Evolutionary conservation across 2,888 invertebrate genomes (phyloP).

Genomic region (Drosophila nigritarsus): DNA sequence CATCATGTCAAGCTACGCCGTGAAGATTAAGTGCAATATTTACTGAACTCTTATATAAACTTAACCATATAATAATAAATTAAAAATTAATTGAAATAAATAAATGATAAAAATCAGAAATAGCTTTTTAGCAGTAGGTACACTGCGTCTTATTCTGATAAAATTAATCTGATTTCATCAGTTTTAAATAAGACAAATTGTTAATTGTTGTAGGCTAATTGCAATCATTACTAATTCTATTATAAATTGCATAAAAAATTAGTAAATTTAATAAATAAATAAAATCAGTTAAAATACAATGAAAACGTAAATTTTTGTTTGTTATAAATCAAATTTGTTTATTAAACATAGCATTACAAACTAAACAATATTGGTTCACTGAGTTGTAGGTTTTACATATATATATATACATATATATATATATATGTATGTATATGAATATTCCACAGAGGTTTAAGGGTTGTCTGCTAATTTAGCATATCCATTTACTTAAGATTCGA

Average conservation of each 20-base stretch:
- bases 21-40: not conserved
- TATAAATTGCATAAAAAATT: no score
- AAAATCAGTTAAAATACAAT: not conserved
- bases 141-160: no score
- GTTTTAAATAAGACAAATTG: no score
- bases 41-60: not conserved
- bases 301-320: not conserved
- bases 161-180: no score
- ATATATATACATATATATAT: not conserved
- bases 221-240: no score
- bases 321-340: not conserved
- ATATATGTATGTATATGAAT: not conserved
- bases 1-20: not conserved
- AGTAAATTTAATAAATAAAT: no score
- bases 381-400: constrained; percentile 32
- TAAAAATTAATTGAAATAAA: not conserved
- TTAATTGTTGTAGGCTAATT: no score
- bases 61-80: not conserved
- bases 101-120: not conserved
- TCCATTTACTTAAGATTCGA: constrained; percentile 20
- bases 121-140: no score
- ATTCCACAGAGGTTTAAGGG: constrained; percentile 41
- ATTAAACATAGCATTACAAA: constrained; percentile 6
- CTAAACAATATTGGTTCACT: constrained; percentile 50
- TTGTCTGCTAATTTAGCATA: constrained; percentile 63